Percentiles rank a stretch among this genome's conserved stretches.
phyloP scores from a whole-genome alignment of 2,797 vertebrate species.

The Neomorphus geoffroyi region DNA sequence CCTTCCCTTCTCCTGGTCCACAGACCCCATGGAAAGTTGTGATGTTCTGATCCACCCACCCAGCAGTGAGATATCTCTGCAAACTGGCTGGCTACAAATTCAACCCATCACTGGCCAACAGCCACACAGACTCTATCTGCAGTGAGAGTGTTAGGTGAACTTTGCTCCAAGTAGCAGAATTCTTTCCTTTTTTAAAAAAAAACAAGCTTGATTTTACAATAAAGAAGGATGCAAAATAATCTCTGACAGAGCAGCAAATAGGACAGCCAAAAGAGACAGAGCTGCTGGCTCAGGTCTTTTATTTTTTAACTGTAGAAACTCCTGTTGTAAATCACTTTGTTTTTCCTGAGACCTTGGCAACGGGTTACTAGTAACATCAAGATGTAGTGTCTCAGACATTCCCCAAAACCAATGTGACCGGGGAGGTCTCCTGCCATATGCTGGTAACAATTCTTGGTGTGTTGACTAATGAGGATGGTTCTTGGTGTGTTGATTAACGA shows the following conservation, averaged over 20 bases:
- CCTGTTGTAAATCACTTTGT: neutral
- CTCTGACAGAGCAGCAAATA: slow-evolving; percentile 6
- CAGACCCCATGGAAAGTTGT: neutral
- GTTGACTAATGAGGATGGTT: neutral
- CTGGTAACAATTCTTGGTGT: neutral
- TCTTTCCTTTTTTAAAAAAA: slow-evolving; percentile 1
- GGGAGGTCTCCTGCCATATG: neutral
- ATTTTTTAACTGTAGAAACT: slow-evolving; percentile 46
- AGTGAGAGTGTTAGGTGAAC: slow-evolving; percentile 9
- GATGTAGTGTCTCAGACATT: neutral
- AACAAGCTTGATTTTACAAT: slow-evolving; percentile 46
- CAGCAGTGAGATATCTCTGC: neutral
- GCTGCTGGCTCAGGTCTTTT: slow-evolving; percentile 49
- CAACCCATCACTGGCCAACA: slow-evolving; percentile 2
- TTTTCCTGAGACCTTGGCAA: neutral
- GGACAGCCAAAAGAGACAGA: slow-evolving; percentile 24
- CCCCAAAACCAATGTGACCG: rapidly evolving
- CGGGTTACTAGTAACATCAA: neutral
- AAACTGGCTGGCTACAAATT: neutral
- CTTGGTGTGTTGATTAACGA: neutral
- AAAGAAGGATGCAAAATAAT: slow-evolving; percentile 60
- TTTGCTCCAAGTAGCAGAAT: neutral
- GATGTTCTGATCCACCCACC: neutral
- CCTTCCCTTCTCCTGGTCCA: neutral
- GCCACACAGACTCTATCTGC: neutral